A percentile compares a stretch with the other conserved stretches of the same genome.
These are phyloP conservation scores for Petrosia ficiformis DNA, from an alignment of 37 sponge, comb jelly and placozoan genomes.

Conservation along the genomic window DNA sequence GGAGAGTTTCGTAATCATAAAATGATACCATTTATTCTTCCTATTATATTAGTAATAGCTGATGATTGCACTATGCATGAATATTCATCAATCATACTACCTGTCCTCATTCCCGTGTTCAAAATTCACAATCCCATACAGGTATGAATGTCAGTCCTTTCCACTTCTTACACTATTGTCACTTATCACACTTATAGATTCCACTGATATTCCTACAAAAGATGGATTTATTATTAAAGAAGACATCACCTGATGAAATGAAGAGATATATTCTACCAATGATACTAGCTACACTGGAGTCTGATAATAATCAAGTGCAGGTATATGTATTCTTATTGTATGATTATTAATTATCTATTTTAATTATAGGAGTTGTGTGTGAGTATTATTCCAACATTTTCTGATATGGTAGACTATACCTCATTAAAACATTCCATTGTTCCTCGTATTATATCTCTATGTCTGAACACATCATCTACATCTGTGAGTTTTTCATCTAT, in stretches of 20 bases:
- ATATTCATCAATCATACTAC: slow-evolving; percentile 50
- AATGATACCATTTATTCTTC: slow-evolving; percentile 89
- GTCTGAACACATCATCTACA: slow-evolving; percentile 6
- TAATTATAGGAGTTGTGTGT: slow-evolving; percentile 76
- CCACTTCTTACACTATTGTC: background rate
- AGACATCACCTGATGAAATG: slow-evolving; percentile 56
- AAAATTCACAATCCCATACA: slow-evolving; percentile 77
- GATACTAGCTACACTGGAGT: slow-evolving; percentile 60
- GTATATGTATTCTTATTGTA: slow-evolving; percentile 27
- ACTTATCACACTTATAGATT: slow-evolving; percentile 31
- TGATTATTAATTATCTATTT: background rate
- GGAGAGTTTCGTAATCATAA: slow-evolving; percentile 68
- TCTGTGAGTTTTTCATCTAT: slow-evolving; percentile 72
- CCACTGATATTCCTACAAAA: slow-evolving; percentile 77
- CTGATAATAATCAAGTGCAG: slow-evolving; percentile 52
- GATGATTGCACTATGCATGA: slow-evolving; percentile 70
- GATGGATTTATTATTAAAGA: slow-evolving; percentile 83
- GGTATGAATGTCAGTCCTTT: slow-evolving; percentile 22
- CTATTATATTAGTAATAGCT: slow-evolving; percentile 68
- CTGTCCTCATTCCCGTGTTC: slow-evolving; percentile 62
- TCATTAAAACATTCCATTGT: slow-evolving; percentile 81
- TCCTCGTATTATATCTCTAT: slow-evolving; percentile 46
- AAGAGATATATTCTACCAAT: slow-evolving; percentile 64
- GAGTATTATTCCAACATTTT: slow-evolving; percentile 70
- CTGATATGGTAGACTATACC: slow-evolving; percentile 76